A percentile compares a stretch with the other conserved stretches of the same genome.
Conservation (phyloP, 2,888 invertebrate genomes). For the Eubasilissa splendida region DNA sequence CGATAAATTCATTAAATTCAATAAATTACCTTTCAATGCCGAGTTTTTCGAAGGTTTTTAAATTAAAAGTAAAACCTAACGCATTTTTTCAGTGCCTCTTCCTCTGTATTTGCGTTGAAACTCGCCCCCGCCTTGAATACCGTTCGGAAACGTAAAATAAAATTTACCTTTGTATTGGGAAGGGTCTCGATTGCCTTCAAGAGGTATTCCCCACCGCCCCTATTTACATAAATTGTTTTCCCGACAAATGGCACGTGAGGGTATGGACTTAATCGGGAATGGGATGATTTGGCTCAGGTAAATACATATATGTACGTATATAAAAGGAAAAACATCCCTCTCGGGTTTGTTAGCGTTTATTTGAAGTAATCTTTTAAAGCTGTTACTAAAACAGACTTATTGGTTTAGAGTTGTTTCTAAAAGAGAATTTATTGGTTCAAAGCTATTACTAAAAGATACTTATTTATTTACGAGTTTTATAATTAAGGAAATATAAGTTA, state of each 20-base stretch:
- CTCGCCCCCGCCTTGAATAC: too few species aligned
- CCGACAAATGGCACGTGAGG: constrained; percentile 35
- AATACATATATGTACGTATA: not conserved
- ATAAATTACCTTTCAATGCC: too few species aligned
- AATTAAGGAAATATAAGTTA: too few species aligned
- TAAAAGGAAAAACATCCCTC: constrained; percentile 13
- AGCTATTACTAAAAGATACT: too few species aligned
- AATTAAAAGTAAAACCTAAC: too few species aligned
- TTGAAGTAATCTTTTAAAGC: constrained; percentile 21
- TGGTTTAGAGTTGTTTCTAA: not conserved
- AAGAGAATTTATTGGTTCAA: too few species aligned
- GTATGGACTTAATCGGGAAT: constrained; percentile 31
- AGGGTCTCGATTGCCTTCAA: not conserved
- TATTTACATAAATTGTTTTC: constrained; percentile 36
- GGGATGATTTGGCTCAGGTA: constrained; percentile 22
- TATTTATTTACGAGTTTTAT: too few species aligned
- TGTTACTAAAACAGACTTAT: not conserved
- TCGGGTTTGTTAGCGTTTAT: constrained; percentile 16
- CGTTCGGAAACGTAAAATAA: constrained; percentile 19
- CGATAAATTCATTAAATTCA: too few species aligned
- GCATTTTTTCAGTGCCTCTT: too few species aligned
- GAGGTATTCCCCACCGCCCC: constrained; percentile 14
- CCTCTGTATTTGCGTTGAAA: too few species aligned
- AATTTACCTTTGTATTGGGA: constrained; percentile 28
- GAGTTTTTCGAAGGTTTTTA: too few species aligned